These are phyloP conservation scores for Microhierax caerulescens DNA, from an alignment of 2,797 vertebrate genomes.

Conservation along the genomic window DNA sequence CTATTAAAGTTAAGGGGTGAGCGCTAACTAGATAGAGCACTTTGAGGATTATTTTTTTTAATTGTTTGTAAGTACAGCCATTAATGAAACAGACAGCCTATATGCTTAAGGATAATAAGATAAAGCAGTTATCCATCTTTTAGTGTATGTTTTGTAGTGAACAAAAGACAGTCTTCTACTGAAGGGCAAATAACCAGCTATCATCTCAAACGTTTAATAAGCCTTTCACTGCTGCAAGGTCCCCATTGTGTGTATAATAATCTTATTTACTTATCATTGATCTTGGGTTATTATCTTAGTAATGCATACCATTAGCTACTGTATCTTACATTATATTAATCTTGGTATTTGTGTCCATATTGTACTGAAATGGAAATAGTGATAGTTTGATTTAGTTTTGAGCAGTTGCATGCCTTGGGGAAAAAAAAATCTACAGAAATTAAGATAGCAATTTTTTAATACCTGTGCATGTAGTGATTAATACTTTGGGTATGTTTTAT, in stretches of 20 bases:
- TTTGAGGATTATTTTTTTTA: too few species aligned
- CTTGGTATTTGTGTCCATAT: background rate
- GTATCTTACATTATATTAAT: background rate
- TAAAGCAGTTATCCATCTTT: background rate
- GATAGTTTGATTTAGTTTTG: background rate
- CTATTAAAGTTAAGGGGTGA: background rate
- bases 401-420: background rate
- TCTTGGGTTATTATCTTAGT: background rate
- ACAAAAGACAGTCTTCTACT: background rate
- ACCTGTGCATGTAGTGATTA: background rate
- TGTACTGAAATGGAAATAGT: background rate
- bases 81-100: background rate
- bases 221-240: background rate
- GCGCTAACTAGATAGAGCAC: background rate
- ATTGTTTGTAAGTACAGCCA: too few species aligned
- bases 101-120: background rate
- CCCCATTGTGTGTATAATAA: background rate
- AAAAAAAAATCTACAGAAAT: background rate
- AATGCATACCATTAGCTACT: background rate
- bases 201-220: background rate
- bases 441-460: background rate
- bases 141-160: background rate
- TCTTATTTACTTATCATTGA: background rate
- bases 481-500: background rate
- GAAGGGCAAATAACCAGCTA: background rate